phyloP scores from a whole-genome alignment of 2,113 vertebrate genomes.

The Cranoglanis bouderius region DNA sequence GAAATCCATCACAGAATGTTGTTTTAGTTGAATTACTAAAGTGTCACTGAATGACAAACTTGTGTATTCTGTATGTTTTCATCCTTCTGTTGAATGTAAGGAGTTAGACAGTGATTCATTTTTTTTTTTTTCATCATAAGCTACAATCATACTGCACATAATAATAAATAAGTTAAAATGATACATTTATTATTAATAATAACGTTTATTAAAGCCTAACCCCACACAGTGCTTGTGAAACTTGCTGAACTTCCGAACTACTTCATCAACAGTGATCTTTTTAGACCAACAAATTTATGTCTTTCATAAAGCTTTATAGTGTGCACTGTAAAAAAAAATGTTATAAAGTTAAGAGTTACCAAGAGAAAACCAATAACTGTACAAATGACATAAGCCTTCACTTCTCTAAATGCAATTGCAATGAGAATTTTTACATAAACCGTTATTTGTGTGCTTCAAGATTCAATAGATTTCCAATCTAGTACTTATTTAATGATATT shows the following conservation, averaged over 20 bases:
- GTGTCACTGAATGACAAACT: not conserved
- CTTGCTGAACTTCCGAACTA: not conserved
- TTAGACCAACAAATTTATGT: slow-evolving; percentile 1
- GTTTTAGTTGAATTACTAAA: not conserved
- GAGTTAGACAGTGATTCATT: not conserved
- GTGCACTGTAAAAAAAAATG: not conserved
- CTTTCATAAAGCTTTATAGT: slow-evolving; percentile 2
- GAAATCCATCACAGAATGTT: not conserved
- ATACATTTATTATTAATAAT: not conserved
- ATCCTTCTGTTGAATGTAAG: not conserved
- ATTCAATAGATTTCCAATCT: not conserved
- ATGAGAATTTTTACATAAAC: not conserved
- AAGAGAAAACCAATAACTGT: slow-evolving; percentile 12
- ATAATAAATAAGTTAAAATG: not conserved
- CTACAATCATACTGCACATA: not conserved
- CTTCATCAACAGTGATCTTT: not conserved
- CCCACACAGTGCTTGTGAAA: not conserved
- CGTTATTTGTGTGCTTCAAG: not conserved
- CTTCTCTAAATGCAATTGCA: not conserved
- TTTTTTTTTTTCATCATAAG: not conserved
- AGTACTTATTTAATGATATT: not conserved
- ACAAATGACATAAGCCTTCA: not conserved
- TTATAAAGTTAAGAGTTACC: not conserved
- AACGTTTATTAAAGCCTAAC: not conserved
- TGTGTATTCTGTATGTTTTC: not conserved